Evolutionary conservation across 2,113 vertebrate genomes (phyloP).

Genomic region (Myotis lucifugus): DNA sequence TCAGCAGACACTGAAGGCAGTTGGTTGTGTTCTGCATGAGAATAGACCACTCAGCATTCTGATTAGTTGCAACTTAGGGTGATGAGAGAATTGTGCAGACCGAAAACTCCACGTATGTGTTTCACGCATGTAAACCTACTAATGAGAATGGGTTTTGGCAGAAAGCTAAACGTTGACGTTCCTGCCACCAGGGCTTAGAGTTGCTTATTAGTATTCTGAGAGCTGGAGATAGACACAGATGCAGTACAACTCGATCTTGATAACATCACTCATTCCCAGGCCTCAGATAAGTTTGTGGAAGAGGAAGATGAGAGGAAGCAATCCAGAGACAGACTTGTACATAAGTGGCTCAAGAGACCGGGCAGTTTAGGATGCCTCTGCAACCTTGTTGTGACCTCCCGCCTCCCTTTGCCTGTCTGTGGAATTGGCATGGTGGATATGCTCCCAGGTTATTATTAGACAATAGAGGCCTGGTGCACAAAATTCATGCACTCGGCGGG

Average conservation of each 20-base stretch:
- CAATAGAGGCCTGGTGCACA: no score
- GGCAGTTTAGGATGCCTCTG: neutral
- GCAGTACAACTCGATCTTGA: neutral
- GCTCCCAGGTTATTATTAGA: slow-evolving; percentile 37
- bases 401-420: slow-evolving; percentile 49
- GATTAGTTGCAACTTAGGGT: slow-evolving; percentile 34
- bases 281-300: slow-evolving; percentile 18
- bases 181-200: neutral
- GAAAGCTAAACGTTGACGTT: neutral
- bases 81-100: neutral
- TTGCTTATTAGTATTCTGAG: slow-evolving; percentile 57
- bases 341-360: neutral
- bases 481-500: no score
- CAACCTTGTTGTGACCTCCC: neutral
- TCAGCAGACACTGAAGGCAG: neutral
- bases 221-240: neutral
- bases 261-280: neutral
- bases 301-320: slow-evolving; percentile 17
- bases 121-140: slow-evolving; percentile 39
- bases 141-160: slow-evolving; percentile 44
- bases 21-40: slow-evolving; percentile 38
- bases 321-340: neutral
- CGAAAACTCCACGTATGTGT: neutral
- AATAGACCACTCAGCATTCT: slow-evolving; percentile 59
- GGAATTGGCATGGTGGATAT: slow-evolving; percentile 35